Base-by-base conservation (phyloP, 2,113 vertebrate species). In the Melospiza georgiana region DNA sequence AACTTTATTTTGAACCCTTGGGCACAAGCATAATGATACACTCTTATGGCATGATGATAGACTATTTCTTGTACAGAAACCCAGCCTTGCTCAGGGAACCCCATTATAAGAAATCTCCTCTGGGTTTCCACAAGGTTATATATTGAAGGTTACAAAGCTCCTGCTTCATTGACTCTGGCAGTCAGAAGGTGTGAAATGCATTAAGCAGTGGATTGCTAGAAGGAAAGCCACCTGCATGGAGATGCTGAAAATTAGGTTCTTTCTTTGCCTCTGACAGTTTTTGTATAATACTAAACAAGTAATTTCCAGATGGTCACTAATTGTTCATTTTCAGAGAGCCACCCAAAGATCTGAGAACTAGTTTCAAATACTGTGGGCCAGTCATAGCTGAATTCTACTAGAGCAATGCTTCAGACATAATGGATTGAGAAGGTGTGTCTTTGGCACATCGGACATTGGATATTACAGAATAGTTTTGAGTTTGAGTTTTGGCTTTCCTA, bases 191-290 rank as follows among this genome's bases (percentile, higher is more conserved):
- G 79, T 86, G 87, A 85, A 91, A 93, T 31, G 67, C 44, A 83
- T 83, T 91, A 80, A 82, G 55, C 27, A 55, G 43, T 39, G 49
- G 46, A 80, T 85, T 93, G 84, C 88, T 87, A 66, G 67, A 83
- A 93, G 87, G 87, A 87, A 87, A 93, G 51, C 48, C 61, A 94
- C 87, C 79, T 91, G 89, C 55, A 72, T 68, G 86, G 79, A 86
- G 82, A 84, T 78, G 80, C 43, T 65, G 65, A 88, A 84, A 80
- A 93, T 83, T 37, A 82, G 28, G 57, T 77, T 79, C 81, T 54
- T 79, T 49, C 84, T 83, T 83, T 79, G 71, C 37, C 17, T 80
- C 30, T 80, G 63, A 79, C 39, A 74, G 35, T 41, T 86, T 71
- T 71, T 5, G 5, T 51, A 12, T 25, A 24, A 63, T 62, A 62